Evolutionary conservation across 2,113 vertebrate species (phyloP).

Genomic region (Sula dactylatra): DNA sequence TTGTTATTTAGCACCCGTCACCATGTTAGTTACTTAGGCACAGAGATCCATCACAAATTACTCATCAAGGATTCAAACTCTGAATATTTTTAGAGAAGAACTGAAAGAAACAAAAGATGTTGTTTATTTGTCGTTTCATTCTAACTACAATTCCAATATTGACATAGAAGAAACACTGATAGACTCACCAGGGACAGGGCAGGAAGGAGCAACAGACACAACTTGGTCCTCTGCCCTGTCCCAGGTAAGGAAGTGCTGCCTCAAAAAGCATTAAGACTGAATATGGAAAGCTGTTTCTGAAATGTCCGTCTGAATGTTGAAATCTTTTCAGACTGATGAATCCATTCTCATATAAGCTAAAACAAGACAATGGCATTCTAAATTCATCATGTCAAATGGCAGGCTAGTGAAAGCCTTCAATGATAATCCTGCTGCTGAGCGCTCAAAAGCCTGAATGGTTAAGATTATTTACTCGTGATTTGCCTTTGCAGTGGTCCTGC

Average conservation of each 20-base stretch:
- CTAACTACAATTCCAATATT: not conserved
- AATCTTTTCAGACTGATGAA: not conserved
- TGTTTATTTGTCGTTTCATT: not conserved
- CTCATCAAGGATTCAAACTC: not conserved
- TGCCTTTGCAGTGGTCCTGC: not conserved
- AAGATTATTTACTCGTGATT: not conserved
- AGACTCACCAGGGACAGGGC: not conserved
- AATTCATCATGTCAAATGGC: not conserved
- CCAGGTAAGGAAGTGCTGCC: not conserved
- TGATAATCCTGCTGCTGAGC: not conserved
- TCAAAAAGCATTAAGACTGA: not conserved
- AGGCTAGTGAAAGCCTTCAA: not conserved
- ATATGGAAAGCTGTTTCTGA: not conserved
- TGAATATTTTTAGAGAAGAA: not conserved
- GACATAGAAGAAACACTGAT: not conserved
- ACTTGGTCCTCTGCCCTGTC: not conserved
- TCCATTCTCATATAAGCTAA: not conserved
- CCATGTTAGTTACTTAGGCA: not conserved
- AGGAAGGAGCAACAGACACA: not conserved
- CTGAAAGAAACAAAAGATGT: not conserved
- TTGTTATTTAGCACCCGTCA: not conserved
- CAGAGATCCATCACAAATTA: not conserved
- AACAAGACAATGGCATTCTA: not conserved
- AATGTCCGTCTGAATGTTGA: not conserved
- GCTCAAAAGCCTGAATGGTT: not conserved